A percentile compares a stretch with the other conserved stretches of the same genome.
Evolutionary conservation across 2,797 vertebrate species (phyloP).

Genomic region (Apogon talboti): DNA sequence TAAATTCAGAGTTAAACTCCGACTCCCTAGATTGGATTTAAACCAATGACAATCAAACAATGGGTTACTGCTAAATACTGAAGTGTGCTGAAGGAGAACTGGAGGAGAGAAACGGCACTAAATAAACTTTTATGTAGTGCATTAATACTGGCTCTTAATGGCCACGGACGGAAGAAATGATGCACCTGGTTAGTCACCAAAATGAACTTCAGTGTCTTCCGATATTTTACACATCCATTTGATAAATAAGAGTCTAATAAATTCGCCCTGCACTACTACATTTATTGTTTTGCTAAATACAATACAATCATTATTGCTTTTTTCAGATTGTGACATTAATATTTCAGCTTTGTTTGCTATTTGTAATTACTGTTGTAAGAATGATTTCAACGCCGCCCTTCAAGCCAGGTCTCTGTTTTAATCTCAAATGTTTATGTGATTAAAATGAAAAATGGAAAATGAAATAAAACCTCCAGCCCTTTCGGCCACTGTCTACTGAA

Average conservation of each 20-base stretch:
- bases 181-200: not conserved
- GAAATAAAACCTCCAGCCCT: not conserved
- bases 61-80: conserved; percentile 19
- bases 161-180: not conserved
- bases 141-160: conserved; percentile 17
- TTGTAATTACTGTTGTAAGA: not conserved
- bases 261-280: not conserved
- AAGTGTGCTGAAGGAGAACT: not conserved
- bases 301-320: not conserved
- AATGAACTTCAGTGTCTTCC: not conserved
- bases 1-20: conserved; percentile 40
- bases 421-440: not conserved
- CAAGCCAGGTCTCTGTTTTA: not conserved
- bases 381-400: not conserved
- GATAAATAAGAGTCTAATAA: not conserved
- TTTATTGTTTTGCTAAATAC: not conserved
- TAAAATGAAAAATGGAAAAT: too few relatives aligned
- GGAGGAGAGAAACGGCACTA: not conserved
- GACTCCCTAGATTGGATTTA: conserved; percentile 48
- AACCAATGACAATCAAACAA: conserved; percentile 56
- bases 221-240: not conserved
- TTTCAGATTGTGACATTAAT: not conserved
- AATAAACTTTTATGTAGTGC: not conserved
- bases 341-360: not conserved
- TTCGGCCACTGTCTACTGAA: not conserved